Evolutionary conservation across 1,140 invertebrate genomes (phyloP).

Genomic region (Gyrodactylus bullatarudis): DNA sequence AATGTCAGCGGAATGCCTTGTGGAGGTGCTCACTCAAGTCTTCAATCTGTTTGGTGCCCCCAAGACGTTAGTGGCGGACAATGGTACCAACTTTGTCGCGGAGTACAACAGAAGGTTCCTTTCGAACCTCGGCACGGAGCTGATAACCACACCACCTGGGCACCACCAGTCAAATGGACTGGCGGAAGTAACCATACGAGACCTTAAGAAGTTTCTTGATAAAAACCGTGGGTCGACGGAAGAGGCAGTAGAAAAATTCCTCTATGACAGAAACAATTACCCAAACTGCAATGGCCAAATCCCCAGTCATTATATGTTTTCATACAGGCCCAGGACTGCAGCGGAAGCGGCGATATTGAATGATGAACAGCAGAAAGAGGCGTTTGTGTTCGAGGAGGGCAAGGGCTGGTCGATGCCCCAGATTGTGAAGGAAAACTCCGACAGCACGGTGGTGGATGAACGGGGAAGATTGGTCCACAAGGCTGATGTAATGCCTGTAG

Average conservation of each 20-base stretch:
- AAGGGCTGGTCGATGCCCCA: not conserved
- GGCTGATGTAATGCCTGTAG: no score
- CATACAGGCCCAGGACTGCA: not conserved
- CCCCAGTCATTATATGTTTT: not conserved
- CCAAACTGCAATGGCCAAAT: not conserved
- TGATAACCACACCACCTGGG: no score
- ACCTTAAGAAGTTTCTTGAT: not conserved
- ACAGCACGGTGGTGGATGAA: not conserved
- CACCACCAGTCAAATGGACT: no score
- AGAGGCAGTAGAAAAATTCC: not conserved
- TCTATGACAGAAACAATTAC: not conserved
- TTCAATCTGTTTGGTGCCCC: no score
- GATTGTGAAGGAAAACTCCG: not conserved
- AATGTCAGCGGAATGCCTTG: no score
- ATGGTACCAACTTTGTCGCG: no score
- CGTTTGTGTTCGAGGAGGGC: not conserved
- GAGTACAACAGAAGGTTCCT: no score
- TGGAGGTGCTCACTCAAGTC: no score
- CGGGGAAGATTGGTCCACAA: not conserved
- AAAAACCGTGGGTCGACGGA: not conserved
- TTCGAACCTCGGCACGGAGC: no score
- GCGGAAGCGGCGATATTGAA: not conserved
- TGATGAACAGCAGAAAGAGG: not conserved
- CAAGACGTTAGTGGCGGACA: no score
- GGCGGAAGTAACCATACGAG: no score